Evolutionary conservation across 2,797 vertebrate genomes (phyloP), one percentile per base, ranked within the genome.

Genomic region (Poecilia picta): DNA sequence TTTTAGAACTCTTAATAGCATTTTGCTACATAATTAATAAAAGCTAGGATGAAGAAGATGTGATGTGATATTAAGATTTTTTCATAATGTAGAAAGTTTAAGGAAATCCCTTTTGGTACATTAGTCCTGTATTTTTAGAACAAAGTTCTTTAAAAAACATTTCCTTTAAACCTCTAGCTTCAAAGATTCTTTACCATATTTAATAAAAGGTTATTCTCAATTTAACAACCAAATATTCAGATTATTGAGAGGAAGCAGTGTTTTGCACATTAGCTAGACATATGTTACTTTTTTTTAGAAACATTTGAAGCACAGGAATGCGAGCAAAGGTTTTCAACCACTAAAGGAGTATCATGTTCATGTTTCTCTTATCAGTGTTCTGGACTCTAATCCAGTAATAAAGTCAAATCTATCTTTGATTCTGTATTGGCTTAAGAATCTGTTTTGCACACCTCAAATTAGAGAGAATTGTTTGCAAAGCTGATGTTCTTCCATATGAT

Each of bases 181-280:
- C 7, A 71, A n/a, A 11, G 20, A 15, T 43, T 25, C 13, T 46
- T 45, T 71, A 43, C 12, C 41, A 15, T n/a, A 70, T 43, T 25
- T 25, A 47, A 77, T 75, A 79, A 78, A 76, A 51, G 36, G 3
- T 39, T 23, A 25, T 68, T 39, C 16, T 73, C 53, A 77, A 74
- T 76, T 76, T 78, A 78, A 71, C 33, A 51, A 46, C 5, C n/a
- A 55, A 13, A 77, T 70, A 31, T 53, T 83, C 36, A 84, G 76
- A 57, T 78, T 77, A 47, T 89, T 89, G 71, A 80, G 81, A 86
- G 73, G 86, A 85, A 81, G 72, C n/a, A 0, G 5, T 75, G 64
- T 83, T 91, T 91, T 92, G 87, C 90, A 93, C 91, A 88, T 81
- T 76, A 71, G 62, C 74, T 75, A 15, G 43, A 45, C 72, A 16